Base-by-base conservation (phyloP, 2,888 invertebrate species). In the Rhodophaea formosa region DNA sequence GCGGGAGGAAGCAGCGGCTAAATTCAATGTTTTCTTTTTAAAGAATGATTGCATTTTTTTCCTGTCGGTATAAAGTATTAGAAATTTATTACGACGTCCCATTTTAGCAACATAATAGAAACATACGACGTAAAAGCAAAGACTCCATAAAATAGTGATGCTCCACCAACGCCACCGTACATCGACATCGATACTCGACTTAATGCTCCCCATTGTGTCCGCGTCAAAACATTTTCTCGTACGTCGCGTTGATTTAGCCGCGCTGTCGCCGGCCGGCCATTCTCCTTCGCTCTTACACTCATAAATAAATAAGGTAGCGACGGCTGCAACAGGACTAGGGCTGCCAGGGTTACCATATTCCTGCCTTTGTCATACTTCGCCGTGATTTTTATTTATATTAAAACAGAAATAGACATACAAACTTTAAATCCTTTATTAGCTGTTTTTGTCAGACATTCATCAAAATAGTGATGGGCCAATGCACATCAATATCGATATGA, bases 211-310 rank as follows among this genome's bases (percentile, higher is more conserved):
- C 66, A 70, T 72, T 71, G 72, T 69, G 69, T 65, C 59, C 63
- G 65, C 64, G 69, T 70, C 64, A 69, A 61, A 59, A 67, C 65
- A 65, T 71, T 75, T 73, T 73, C 77, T 74, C 66, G 39, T 39
- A 29, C 32, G 43, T 17, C 17, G 53, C 52, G 47, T 71, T 80
- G 84, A 84, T 81, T 80, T 78, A 84, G 67, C 68, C 66, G 61
- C 69, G 62, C 64, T 72, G 82, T 75, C 78, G 64, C 43, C 57
- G 56, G 64, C 57, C 69, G 70, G 66, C 70, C 67, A 80, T 81
- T 82, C 77, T 75, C 64, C 76, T 74, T 80, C 71, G 62, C 62
- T 58, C 61, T 56, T 64, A 59, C 62, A 59, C 70, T 75, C 73
- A 72, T 79, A 74, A 76, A 79, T 79, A 78, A 76, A 74, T 68